phyloP scores from a whole-genome alignment of 2,113 vertebrate genomes.

The Phaethon lepturus region DNA sequence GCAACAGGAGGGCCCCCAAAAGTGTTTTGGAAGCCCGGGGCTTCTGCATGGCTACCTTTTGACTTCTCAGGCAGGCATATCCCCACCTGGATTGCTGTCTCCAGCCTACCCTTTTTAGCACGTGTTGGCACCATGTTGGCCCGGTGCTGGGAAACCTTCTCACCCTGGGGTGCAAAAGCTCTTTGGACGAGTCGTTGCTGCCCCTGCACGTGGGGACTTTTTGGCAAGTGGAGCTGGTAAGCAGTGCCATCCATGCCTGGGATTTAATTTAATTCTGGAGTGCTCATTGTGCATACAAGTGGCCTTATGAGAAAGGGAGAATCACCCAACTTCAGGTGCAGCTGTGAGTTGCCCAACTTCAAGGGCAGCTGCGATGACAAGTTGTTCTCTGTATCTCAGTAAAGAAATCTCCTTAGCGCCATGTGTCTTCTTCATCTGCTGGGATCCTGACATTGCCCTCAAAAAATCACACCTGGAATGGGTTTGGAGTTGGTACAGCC shows the following conservation, averaged over 20 bases:
- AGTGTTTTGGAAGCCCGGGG: not conserved
- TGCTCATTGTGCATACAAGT: not conserved
- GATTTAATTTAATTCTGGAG: not conserved
- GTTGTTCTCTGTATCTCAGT: not conserved
- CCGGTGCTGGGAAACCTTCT: not conserved
- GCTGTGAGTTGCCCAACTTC: not conserved
- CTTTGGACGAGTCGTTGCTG: not conserved
- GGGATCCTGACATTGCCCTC: not conserved
- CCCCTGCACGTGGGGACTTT: not conserved
- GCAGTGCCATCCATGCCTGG: not conserved
- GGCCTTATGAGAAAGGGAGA: not conserved
- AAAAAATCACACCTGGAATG: not conserved
- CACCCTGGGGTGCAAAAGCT: not conserved
- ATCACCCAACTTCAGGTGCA: not conserved
- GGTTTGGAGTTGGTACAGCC: not conserved
- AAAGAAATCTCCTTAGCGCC: not conserved
- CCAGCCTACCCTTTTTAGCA: not conserved
- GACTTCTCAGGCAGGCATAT: not conserved
- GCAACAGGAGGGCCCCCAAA: rapidly evolving
- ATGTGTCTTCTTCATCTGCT: not conserved
- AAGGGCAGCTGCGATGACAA: not conserved
- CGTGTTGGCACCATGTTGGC: rapidly evolving
- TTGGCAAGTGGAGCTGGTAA: not conserved
- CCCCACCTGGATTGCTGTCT: not conserved
- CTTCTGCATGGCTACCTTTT: not conserved